These are phyloP conservation scores for Idaea biselata DNA, from an alignment of 2,888 invertebrate species.

Conservation along the genomic window DNA sequence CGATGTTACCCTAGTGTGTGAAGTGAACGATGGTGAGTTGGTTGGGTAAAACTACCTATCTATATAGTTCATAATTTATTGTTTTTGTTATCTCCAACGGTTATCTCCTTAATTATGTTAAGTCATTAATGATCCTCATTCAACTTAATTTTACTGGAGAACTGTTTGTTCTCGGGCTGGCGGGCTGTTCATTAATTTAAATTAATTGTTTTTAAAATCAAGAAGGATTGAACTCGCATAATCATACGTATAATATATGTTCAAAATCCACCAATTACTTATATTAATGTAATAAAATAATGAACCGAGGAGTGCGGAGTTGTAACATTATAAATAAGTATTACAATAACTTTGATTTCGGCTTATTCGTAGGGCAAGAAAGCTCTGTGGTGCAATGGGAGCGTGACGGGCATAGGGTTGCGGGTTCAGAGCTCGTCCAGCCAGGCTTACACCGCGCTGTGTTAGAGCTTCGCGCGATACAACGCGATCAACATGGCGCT, in stretches of 20 bases:
- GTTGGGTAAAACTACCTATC: background rate
- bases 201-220: too few relatives aligned
- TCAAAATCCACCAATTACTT: too few relatives aligned
- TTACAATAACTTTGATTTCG: background rate
- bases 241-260: too few relatives aligned
- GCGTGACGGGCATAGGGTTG: constrained; percentile 49
- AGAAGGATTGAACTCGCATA: too few relatives aligned
- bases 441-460: background rate
- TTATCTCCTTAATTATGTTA: too few relatives aligned
- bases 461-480: background rate
- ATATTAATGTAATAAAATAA: background rate
- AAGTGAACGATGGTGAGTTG: constrained; percentile 52
- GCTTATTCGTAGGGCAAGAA: constrained; percentile 36
- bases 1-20: constrained; percentile 49
- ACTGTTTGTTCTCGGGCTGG: too few relatives aligned
- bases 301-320: too few relatives aligned
- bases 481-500: background rate
- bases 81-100: too few relatives aligned
- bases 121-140: too few relatives aligned
- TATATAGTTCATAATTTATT: too few relatives aligned
- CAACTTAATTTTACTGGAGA: too few relatives aligned
- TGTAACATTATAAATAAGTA: background rate
- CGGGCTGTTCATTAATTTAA: too few relatives aligned
- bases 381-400: constrained; percentile 60
- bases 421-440: constrained; percentile 37